These are phyloP conservation scores for Pediacus dermestoides DNA, from an alignment of 2,888 invertebrate genomes.

Conservation along the genomic window DNA sequence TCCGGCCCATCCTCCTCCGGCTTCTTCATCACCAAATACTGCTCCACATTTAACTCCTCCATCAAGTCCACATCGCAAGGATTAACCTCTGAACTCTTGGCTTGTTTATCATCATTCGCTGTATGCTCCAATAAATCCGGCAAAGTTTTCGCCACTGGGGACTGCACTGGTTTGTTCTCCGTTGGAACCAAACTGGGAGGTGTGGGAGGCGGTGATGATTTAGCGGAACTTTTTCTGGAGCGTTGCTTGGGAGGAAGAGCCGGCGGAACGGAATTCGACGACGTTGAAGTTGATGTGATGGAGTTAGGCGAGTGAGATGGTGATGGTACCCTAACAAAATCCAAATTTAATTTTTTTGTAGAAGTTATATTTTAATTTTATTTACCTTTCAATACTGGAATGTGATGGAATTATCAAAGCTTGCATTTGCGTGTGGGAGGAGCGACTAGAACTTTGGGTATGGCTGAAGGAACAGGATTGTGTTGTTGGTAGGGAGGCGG, in stretches of 20 bases:
- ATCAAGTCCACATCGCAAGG: slow-evolving; percentile 58
- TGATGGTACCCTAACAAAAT: slow-evolving; percentile 33
- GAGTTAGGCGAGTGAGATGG: slow-evolving; percentile 37
- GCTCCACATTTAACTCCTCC: slow-evolving; percentile 77
- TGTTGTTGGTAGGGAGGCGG: slow-evolving; percentile 50
- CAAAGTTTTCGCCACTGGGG: slow-evolving; percentile 33
- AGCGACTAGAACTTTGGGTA: slow-evolving; percentile 15
- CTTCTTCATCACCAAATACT: slow-evolving; percentile 76
- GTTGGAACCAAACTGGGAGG: too few relatives aligned
- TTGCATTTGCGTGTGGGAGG: neutral
- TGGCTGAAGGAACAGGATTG: slow-evolving; percentile 58
- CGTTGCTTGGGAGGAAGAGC: slow-evolving; percentile 58
- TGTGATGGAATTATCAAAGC: slow-evolving; percentile 25
- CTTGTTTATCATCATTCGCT: slow-evolving; percentile 19
- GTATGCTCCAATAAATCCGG: slow-evolving; percentile 48
- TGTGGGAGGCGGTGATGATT: slow-evolving; percentile 36
- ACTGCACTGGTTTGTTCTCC: too few relatives aligned
- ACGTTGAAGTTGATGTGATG: slow-evolving; percentile 14
- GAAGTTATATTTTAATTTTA: slow-evolving; percentile 22
- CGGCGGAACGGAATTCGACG: slow-evolving; percentile 39
- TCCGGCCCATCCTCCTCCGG: slow-evolving; percentile 84
- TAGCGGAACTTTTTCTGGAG: slow-evolving; percentile 48
- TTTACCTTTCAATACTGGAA: slow-evolving; percentile 33
- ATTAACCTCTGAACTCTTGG: slow-evolving; percentile 23
- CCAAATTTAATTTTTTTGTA: slow-evolving; percentile 10